Evolutionary conservation across 2,113 vertebrate species (phyloP).

Genomic region (Tor tambroides): DNA sequence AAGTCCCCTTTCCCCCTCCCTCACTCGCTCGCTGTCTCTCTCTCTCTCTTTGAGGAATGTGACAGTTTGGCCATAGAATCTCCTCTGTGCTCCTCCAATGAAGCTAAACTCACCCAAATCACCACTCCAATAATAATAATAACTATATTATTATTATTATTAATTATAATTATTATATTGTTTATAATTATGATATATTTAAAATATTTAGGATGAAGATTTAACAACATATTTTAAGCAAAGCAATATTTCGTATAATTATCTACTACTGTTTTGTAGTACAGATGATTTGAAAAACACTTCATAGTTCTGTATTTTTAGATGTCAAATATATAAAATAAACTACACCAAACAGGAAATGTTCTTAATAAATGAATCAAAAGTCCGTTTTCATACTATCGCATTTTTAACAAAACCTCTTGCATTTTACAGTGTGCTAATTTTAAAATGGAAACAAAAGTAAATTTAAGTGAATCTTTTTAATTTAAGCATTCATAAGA

Average conservation of each 20-base stretch:
- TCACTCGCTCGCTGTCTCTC: constrained; percentile 36
- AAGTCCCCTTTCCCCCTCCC: constrained; percentile 60
- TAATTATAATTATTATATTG: background rate
- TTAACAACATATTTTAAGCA: background rate
- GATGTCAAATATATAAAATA: background rate
- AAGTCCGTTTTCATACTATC: no score
- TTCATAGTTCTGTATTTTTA: background rate
- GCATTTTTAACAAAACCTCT: background rate
- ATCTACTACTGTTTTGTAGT: background rate
- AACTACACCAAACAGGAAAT: background rate
- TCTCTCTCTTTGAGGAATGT: constrained; percentile 70
- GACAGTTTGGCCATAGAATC: constrained; percentile 65
- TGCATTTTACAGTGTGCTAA: background rate
- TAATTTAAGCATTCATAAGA: background rate
- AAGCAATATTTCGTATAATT: background rate
- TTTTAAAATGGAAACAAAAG: background rate
- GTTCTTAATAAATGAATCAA: background rate
- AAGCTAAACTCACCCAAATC: background rate
- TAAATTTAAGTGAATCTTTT: background rate
- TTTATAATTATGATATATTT: background rate
- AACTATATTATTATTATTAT: background rate
- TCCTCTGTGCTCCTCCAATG: constrained; percentile 40
- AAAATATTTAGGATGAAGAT: background rate
- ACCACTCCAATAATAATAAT: constrained; percentile 2
- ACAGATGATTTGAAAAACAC: background rate